A percentile compares a stretch with the other conserved stretches of the same genome.
Conservation (phyloP, 2,797 vertebrate genomes). For the Sphaeramia orbicularis region DNA sequence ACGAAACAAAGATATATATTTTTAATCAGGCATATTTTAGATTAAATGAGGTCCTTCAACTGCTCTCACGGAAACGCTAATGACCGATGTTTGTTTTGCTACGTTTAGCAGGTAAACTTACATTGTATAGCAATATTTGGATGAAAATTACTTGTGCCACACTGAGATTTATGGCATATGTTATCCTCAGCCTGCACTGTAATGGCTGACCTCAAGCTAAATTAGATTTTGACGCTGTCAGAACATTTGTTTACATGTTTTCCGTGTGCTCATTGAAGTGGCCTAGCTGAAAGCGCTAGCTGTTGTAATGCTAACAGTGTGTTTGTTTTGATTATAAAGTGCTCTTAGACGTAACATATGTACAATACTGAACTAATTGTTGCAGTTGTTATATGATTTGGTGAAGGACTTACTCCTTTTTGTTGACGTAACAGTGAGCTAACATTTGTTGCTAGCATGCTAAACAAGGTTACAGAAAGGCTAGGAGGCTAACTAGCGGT, state of each 20-base stretch:
- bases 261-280: constrained; percentile 30
- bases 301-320: constrained; percentile 32
- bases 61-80: constrained; percentile 68
- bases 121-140: neutral
- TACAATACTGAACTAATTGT: rapidly evolving
- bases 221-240: constrained; percentile 1
- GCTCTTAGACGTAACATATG: neutral
- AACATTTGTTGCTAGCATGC: neutral
- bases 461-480: neutral
- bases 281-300: constrained; percentile 53
- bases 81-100: constrained; percentile 82
- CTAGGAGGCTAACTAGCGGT: neutral
- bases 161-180: rapidly evolving
- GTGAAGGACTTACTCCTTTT: no score
- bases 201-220: neutral
- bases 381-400: no score
- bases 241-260: constrained; percentile 66
- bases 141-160: rapidly evolving
- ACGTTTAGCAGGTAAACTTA: constrained; percentile 74
- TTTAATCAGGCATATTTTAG: constrained; percentile 53
- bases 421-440: neutral
- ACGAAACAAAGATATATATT: neutral
- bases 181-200: rapidly evolving
- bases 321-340: neutral
- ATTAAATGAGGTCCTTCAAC: constrained; percentile 53